Conservation (phyloP, 2,888 invertebrate genomes). For the Branchipolynoe longqiensis region DNA sequence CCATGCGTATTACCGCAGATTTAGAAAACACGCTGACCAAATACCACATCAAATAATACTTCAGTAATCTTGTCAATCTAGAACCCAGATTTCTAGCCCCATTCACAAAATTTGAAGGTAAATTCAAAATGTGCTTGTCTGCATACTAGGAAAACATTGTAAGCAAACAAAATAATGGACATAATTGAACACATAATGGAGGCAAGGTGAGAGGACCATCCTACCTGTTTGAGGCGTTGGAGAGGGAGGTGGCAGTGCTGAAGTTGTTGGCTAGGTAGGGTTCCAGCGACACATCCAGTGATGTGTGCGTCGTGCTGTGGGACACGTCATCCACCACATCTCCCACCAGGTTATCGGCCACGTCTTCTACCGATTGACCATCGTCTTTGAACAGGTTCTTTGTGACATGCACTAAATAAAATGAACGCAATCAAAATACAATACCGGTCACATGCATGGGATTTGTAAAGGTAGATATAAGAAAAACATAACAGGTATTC, state of each 20-base stretch:
- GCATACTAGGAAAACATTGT: too few species aligned
- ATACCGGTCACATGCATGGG: too few species aligned
- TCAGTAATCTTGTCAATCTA: too few species aligned
- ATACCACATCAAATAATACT: too few species aligned
- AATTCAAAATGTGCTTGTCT: too few species aligned
- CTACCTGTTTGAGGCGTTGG: slow-evolving; percentile 35
- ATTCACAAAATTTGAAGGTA: too few species aligned
- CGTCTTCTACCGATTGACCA: background rate
- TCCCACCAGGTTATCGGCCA: background rate
- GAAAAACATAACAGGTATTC: too few species aligned
- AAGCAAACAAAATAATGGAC: background rate
- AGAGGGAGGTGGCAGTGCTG: slow-evolving; percentile 7
- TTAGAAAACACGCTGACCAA: too few species aligned
- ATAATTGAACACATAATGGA: background rate
- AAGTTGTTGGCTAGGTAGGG: slow-evolving; percentile 39
- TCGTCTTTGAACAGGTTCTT: background rate
- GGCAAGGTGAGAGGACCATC: background rate
- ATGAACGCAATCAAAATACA: too few species aligned
- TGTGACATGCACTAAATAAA: background rate
- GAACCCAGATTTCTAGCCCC: too few species aligned
- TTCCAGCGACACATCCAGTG: slow-evolving; percentile 58
- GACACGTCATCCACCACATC: slow-evolving; percentile 22
- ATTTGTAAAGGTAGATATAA: too few species aligned
- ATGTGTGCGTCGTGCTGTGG: slow-evolving; percentile 34
- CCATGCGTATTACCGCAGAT: background rate